Evolutionary conservation across 2,888 invertebrate species (phyloP), one percentile per base, ranked within the genome.

Genomic region (Ctena decussata): DNA sequence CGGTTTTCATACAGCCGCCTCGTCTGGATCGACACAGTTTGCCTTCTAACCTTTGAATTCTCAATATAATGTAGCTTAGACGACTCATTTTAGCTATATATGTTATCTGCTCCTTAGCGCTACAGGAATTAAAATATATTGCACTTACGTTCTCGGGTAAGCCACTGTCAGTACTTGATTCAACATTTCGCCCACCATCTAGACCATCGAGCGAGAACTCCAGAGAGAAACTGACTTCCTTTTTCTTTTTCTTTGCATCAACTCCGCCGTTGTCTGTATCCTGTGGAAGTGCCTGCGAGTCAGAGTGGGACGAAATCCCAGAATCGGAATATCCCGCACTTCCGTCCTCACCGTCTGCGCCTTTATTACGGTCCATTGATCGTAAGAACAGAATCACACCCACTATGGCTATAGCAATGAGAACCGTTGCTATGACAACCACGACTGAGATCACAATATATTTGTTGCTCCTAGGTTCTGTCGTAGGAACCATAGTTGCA

Each of bases 391-490:
- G 78, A 44, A 92, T 91, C 2, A 87, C 85, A 0, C 82, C 84
- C 57, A 90, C 82, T 24, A 92, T 91, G 3, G 86, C 90, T 12
- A 89, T 81, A 0, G 92, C 91, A 30, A 91, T 81, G 24, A 90
- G 81, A 24, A 90, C 73, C 0, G 92, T 92, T 69, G 90, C 88
- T 72, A 91, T 84, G 75, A 92, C 87, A 69, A 92, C 92, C 44
- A 89, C 88, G 12, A 92, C 90, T 3, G 90, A 88, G 60, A 92
- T 92, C 32, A 89, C 86, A 44, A 91, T 86, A 65, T 91, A 88
- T 82, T 89, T 91, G 76, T 88, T 91, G 27, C 81, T 79, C 21
- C 53, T 35, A 6, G 46, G 30, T 21, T 41, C 44, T 21, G 37
- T 21, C n/a, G 35, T 0, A 0, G 41, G 37, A 15, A 35, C 46